Evolutionary conservation across 1,140 invertebrate species (phyloP).

Genomic region (Octopus sinensis): DNA sequence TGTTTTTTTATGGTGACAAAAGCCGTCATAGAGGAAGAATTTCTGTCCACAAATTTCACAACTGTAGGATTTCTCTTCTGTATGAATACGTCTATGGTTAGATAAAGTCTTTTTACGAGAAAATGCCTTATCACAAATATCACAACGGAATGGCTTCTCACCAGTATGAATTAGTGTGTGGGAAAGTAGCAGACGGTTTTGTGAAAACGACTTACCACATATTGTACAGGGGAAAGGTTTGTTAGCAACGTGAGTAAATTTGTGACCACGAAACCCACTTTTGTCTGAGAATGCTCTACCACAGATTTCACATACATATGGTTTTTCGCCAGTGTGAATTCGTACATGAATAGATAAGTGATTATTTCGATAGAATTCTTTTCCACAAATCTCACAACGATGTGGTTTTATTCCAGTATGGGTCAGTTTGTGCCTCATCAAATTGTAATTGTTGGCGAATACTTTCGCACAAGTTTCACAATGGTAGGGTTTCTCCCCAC

Average conservation of each 20-base stretch:
- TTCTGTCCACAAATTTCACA: background rate
- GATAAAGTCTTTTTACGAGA: background rate
- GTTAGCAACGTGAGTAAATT: slow-evolving; percentile 12
- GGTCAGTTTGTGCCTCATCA: slow-evolving; percentile 19
- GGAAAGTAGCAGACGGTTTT: background rate
- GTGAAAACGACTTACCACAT: background rate
- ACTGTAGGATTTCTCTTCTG: background rate
- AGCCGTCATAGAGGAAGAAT: background rate
- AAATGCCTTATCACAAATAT: background rate
- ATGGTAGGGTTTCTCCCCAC: slow-evolving; percentile 13
- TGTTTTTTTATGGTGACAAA: no score
- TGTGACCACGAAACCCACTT: slow-evolving; percentile 17
- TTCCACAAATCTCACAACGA: slow-evolving; percentile 20
- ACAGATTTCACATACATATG: slow-evolving; percentile 26
- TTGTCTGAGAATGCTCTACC: slow-evolving; percentile 18
- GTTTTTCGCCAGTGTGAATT: slow-evolving; percentile 25
- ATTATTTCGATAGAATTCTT: slow-evolving; percentile 15
- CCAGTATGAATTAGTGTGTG: background rate
- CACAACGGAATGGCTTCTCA: background rate
- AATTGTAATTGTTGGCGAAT: slow-evolving; percentile 16
- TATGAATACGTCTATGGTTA: background rate
- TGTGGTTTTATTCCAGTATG: slow-evolving; percentile 20
- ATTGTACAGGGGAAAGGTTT: background rate
- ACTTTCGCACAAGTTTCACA: slow-evolving; percentile 20
- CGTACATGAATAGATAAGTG: slow-evolving; percentile 20